Conservation (phyloP, 2,888 invertebrate genomes). For the Folsomia manolachei region DNA sequence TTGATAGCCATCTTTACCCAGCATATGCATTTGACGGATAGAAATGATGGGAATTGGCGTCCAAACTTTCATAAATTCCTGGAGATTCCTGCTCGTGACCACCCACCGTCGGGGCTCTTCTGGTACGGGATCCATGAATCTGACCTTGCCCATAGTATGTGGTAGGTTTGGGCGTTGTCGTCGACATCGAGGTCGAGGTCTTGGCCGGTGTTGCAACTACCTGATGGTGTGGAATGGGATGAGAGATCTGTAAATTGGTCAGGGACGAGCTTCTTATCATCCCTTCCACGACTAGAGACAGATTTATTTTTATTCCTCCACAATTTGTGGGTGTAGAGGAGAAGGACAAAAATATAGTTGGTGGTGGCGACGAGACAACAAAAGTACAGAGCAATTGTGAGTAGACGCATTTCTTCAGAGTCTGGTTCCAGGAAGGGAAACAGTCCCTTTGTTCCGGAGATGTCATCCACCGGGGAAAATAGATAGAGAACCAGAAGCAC, state of each 20-base stretch:
- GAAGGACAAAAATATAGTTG: constrained; percentile 32
- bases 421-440: constrained; percentile 21
- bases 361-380: constrained; percentile 34
- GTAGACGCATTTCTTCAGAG: constrained; percentile 22
- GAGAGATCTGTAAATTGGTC: constrained; percentile 18
- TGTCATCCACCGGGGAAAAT: constrained; percentile 30
- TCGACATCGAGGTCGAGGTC: constrained; percentile 22
- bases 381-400: constrained; percentile 27
- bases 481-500: constrained; percentile 32
- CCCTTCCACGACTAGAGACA: constrained; percentile 3
- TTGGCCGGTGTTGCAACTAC: constrained; percentile 23
- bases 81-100: constrained; percentile 22
- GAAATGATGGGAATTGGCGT: constrained; percentile 24
- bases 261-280: not conserved
- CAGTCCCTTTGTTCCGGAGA: too few relatives aligned
- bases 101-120: not conserved
- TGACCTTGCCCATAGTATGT: not conserved
- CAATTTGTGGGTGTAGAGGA: constrained; percentile 32
- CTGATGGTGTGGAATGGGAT: constrained; percentile 33
- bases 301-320: constrained; percentile 28
- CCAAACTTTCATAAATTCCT: constrained; percentile 31
- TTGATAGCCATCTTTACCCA: constrained; percentile 20
- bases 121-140: not conserved
- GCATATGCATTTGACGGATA: constrained; percentile 34
- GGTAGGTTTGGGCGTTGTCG: not conserved